A percentile compares a stretch with the other conserved stretches of the same genome.
phyloP scores from a whole-genome alignment of 2,797 vertebrate genomes.

The Dryobates pubescens region DNA sequence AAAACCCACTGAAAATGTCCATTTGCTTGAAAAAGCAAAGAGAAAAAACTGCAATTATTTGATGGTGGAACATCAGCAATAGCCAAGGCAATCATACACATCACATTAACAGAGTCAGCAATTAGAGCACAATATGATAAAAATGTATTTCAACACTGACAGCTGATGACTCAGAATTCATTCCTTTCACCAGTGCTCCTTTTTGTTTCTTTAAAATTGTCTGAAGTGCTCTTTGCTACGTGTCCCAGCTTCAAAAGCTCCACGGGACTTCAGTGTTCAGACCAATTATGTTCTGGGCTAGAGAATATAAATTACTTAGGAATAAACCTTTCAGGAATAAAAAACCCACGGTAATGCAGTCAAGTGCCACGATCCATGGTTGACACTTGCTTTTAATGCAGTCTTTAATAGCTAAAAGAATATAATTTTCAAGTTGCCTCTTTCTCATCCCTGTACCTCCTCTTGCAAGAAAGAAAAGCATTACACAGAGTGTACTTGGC shows the following conservation, averaged over 20 bases:
- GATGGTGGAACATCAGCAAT: conserved; percentile 48
- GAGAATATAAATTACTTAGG: conserved; percentile 46
- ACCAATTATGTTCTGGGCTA: conserved; percentile 21
- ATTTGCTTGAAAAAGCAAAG: conserved; percentile 27
- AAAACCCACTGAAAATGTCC: not conserved
- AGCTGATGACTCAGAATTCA: conserved; percentile 61
- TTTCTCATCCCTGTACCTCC: not conserved
- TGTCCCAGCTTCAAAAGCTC: conserved; percentile 47
- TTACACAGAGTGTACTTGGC: not conserved
- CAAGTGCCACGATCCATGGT: not conserved
- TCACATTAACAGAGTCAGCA: conserved; percentile 43
- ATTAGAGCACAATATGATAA: conserved; percentile 53
- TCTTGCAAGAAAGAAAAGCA: not conserved
- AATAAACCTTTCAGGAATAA: conserved; percentile 48
- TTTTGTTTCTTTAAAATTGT: conserved; percentile 56
- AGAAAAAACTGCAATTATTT: conserved; percentile 17
- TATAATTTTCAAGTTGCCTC: not conserved
- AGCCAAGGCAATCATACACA: conserved; percentile 42
- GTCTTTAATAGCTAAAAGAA: not conserved
- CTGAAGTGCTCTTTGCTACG: conserved; percentile 36
- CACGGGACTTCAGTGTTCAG: conserved; percentile 23
- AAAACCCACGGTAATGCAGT: conserved; percentile 37
- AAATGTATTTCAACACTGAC: conserved; percentile 60
- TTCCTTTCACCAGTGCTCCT: conserved; percentile 24
- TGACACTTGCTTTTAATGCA: conserved; percentile 13